Conservation (phyloP, 1,140 invertebrate species). For the Drosophila ercepeae region DNA sequence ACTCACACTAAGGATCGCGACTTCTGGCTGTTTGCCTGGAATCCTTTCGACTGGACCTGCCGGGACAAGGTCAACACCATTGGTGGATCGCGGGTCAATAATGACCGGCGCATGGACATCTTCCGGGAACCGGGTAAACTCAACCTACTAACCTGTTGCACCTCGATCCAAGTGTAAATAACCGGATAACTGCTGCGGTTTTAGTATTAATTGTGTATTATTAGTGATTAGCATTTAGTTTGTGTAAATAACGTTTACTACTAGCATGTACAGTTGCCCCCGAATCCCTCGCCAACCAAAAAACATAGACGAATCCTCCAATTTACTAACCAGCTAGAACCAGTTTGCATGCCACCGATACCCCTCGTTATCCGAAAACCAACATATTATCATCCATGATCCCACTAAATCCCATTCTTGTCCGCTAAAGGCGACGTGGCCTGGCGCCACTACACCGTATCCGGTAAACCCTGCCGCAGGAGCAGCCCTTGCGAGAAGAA, state of each 20-base stretch:
- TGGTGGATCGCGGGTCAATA: conserved; percentile 79
- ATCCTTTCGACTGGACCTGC: conserved; percentile 84
- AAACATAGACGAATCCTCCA: conserved; percentile 55
- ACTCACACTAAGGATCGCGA: conserved; percentile 84
- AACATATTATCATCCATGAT: not conserved
- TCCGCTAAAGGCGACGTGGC: conserved; percentile 82
- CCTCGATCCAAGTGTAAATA: conserved; percentile 81
- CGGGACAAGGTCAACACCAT: conserved; percentile 83
- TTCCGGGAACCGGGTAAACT: conserved; percentile 84
- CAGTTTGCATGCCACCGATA: conserved; percentile 35
- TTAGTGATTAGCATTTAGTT: conserved; percentile 33
- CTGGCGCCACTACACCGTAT: conserved; percentile 91
- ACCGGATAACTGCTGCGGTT: conserved; percentile 25
- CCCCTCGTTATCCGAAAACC: conserved; percentile 7
- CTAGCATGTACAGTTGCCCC: conserved; percentile 63
- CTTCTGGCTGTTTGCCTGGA: conserved; percentile 87
- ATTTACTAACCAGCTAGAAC: conserved; percentile 51
- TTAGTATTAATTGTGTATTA: conserved; percentile 35
- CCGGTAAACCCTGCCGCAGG: conserved; percentile 89
- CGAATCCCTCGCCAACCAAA: conserved; percentile 16
- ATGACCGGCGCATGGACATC: conserved; percentile 83
- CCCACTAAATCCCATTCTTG: conserved; percentile 50
- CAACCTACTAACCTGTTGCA: conserved; percentile 81
- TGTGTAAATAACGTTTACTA: conserved; percentile 54
- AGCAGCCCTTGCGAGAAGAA: conserved; percentile 89